Evolutionary conservation across 1,140 invertebrate genomes (phyloP).

Genomic region (Apis laboriosa): DNA sequence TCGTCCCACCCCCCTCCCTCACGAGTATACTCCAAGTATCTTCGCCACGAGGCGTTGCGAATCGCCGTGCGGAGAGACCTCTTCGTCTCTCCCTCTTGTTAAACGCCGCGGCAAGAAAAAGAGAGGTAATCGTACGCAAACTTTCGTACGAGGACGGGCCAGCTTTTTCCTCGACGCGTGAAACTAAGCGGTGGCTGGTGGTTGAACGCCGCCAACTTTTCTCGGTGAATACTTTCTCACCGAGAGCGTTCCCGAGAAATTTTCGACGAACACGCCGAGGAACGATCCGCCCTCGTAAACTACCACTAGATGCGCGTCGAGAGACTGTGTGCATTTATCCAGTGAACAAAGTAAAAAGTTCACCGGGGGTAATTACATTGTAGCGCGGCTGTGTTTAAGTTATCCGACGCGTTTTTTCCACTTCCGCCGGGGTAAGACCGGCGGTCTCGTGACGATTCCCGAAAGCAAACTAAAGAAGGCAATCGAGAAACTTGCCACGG

Average conservation of each 20-base stretch:
- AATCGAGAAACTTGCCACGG: neutral
- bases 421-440: neutral
- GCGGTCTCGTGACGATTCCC: neutral
- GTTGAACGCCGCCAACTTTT: constrained; percentile 18
- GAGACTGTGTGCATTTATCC: constrained; percentile 8
- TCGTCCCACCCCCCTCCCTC: neutral
- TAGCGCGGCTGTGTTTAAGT: constrained; percentile 29
- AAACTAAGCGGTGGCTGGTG: constrained; percentile 16
- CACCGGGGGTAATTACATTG: constrained; percentile 24
- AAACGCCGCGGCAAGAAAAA: neutral
- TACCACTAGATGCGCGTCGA: neutral
- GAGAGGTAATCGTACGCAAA: constrained; percentile 1
- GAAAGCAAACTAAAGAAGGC: too few relatives aligned
- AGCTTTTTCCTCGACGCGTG: constrained; percentile 24
- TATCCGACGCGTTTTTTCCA: neutral
- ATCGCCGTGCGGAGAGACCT: neutral
- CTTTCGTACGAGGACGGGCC: constrained; percentile 12
- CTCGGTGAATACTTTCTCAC: constrained; percentile 23
- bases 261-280: constrained; percentile 19
- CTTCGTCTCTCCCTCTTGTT: neutral
- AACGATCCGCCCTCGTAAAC: constrained; percentile 23
- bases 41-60: neutral
- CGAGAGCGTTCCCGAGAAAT: constrained; percentile 30
- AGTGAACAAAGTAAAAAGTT: constrained; percentile 44
- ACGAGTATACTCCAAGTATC: neutral